phyloP scores from a whole-genome alignment of 2,797 vertebrate genomes.

The Rhinoraja longicauda region DNA sequence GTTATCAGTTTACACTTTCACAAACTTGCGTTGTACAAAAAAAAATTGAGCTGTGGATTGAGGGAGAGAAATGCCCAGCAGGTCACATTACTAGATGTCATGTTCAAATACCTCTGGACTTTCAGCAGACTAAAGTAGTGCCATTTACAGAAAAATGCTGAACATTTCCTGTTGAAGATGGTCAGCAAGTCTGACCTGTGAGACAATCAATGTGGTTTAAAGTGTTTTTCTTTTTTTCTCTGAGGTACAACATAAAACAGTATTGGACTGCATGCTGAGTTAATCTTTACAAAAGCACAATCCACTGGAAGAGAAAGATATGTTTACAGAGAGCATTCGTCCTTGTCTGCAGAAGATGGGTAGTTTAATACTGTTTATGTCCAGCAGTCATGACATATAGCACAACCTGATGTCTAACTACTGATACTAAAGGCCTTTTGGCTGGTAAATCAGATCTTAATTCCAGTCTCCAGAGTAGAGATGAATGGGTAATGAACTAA shows the following conservation, averaged over 20 bases:
- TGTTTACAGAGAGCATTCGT: constrained; percentile 32
- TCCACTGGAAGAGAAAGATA: constrained; percentile 32
- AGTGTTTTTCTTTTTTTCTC: constrained; percentile 15
- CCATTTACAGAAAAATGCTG: constrained; percentile 24
- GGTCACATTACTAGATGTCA: neutral
- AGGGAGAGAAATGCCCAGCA: neutral
- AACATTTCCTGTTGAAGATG: constrained; percentile 3
- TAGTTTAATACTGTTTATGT: constrained; percentile 36
- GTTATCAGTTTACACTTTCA: neutral
- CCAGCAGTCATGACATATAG: neutral
- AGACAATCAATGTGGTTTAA: neutral
- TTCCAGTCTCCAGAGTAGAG: constrained; percentile 25
- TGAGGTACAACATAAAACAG: neutral
- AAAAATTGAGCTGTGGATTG: neutral
- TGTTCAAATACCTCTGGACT: neutral
- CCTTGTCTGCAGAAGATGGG: constrained; percentile 27
- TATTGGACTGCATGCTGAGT: constrained; percentile 34
- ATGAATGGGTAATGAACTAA: neutral
- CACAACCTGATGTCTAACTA: constrained; percentile 1
- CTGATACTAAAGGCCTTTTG: constrained; percentile 20
- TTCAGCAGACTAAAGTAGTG: neutral
- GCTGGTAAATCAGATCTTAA: constrained; percentile 35
- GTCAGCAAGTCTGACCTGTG: neutral
- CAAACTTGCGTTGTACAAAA: neutral
- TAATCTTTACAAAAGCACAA: constrained; percentile 35